Percentiles rank a stretch among this genome's conserved stretches.
Conservation (phyloP, 2,888 invertebrate genomes). For the Nephrotoma guestfalica region DNA sequence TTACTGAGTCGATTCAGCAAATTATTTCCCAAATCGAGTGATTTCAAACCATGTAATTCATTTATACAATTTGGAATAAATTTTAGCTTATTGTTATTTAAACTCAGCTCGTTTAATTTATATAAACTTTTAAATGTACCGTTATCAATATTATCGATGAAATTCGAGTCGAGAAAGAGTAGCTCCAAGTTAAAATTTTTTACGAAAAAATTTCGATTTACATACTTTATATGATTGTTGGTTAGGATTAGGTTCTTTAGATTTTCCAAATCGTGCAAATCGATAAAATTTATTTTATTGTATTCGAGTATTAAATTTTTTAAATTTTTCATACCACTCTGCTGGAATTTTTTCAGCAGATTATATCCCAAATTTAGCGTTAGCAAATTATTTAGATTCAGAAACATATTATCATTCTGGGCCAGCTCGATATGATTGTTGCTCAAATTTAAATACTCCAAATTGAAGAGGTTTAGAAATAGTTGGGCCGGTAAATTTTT, state of each 20-base stretch:
- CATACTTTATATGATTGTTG: constrained; percentile 51
- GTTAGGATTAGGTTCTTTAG: constrained; percentile 59
- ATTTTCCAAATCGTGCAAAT: constrained; percentile 58
- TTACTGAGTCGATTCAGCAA: constrained; percentile 54
- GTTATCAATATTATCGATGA: constrained; percentile 50
- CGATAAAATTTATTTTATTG: constrained; percentile 52
- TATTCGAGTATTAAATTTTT: constrained; percentile 59
- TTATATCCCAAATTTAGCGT: constrained; percentile 62
- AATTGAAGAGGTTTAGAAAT: not conserved
- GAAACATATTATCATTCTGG: constrained; percentile 64
- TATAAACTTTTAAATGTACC: constrained; percentile 63
- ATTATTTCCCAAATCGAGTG: constrained; percentile 70
- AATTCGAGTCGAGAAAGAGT: constrained; percentile 58
- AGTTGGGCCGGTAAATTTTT: not conserved
- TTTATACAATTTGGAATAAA: constrained; percentile 56
- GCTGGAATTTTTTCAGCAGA: constrained; percentile 48
- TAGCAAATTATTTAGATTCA: constrained; percentile 54
- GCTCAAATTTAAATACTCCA: constrained; percentile 53
- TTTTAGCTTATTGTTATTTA: constrained; percentile 56
- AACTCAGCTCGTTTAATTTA: constrained; percentile 58
- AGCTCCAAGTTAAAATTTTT: constrained; percentile 60
- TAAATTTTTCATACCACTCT: constrained; percentile 50
- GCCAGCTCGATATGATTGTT: constrained; percentile 57
- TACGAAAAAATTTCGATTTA: constrained; percentile 53
- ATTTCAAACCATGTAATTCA: constrained; percentile 52